Base-by-base conservation (phyloP, 2,888 invertebrate genomes). In the Parthenolecanium corni region DNA sequence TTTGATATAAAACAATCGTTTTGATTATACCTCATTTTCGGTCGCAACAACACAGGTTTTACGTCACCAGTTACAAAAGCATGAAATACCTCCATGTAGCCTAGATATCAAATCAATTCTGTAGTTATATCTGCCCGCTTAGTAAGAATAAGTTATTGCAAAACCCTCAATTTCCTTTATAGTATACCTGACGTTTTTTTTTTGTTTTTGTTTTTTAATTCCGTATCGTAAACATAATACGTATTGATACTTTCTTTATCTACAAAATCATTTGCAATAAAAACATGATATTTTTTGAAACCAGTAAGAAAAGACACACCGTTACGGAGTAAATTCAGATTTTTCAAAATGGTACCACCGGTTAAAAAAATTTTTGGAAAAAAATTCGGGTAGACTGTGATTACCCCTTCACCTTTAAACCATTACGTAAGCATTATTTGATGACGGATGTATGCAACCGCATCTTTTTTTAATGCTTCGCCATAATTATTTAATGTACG, bases 221-320 rank as follows among this genome's bases (percentile, higher is more conserved):
- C 31, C n/a, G n/a, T n/a, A n/a, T n/a, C n/a, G 4, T 31, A 31
- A 31, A 31, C 31, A 31, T 31, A n/a, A n/a, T n/a, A n/a, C n/a
- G 31, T 31, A 31, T 31, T 31, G 38, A 53, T 38, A 6, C 12
- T 58, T 58, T 58, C 24, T n/a, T n/a, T n/a, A n/a, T n/a, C 9
- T 31, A 31, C 31, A 9, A 31, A 31, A 31, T 31, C 4, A 31
- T 9, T 6, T 31, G 31, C 31, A 31, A 31, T 31, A 31, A 31
- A 31, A 31, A 31, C 9, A 31, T 31, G 31, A 31, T 58, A 21
- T 49, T 25, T 49, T 49, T 12, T 49, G 62, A 24, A 49, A 23
- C 38, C 65, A 89, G 89, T 90, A 86, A 87, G 89, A 84, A 90
- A 90, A 89, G 89, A 90, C 81, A 85, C 89, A 84, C 87, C 87